Evolutionary conservation across 2,888 invertebrate species (phyloP).

Genomic region (Zygaena filipendulae): DNA sequence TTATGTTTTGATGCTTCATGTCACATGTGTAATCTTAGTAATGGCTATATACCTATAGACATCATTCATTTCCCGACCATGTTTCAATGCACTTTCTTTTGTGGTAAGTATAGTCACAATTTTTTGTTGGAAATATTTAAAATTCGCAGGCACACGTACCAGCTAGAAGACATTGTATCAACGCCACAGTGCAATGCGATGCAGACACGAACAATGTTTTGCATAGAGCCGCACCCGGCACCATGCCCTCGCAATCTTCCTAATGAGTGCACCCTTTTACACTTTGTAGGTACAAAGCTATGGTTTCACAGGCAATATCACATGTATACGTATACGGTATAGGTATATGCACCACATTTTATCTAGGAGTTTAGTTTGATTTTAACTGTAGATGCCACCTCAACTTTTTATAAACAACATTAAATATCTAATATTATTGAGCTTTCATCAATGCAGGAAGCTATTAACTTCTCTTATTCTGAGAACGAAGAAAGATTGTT

Average conservation of each 20-base stretch:
- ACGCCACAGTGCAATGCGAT: constrained; percentile 36
- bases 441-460: no score
- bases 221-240: no score
- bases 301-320: constrained; percentile 61
- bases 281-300: constrained; percentile 55
- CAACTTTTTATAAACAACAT: no score
- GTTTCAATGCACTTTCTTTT: constrained; percentile 53
- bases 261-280: constrained; percentile 68
- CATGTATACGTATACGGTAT: no score
- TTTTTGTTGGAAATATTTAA: constrained; percentile 39
- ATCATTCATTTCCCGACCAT: constrained; percentile 33
- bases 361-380: no score
- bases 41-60: constrained; percentile 38
- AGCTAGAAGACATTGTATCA: constrained; percentile 32
- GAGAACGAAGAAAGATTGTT: no score
- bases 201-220: constrained; percentile 45
- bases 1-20: no score
- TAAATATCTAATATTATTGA: no score
- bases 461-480: no score
- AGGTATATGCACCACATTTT: no score
- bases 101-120: constrained; percentile 38
- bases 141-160: constrained; percentile 44
- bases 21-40: constrained; percentile 47
- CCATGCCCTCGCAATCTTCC: constrained; percentile 65
- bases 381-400: no score